Conservation (phyloP, 2,888 invertebrate genomes). For the Miltochrista miniata region DNA sequence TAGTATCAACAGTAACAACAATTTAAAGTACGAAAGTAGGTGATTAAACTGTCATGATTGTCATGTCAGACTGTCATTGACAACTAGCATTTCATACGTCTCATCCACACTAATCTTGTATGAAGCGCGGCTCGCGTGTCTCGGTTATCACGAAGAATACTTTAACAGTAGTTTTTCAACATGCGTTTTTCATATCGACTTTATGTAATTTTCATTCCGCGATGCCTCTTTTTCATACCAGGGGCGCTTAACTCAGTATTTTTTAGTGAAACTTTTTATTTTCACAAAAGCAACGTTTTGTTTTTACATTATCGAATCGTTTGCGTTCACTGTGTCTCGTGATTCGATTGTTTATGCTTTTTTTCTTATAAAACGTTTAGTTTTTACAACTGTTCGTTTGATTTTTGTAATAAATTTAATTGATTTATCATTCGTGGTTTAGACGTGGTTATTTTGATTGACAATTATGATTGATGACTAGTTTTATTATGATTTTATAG, state of each 20-base stretch:
- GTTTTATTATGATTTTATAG: neutral
- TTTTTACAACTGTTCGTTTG: slow-evolving; percentile 20
- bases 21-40: no score
- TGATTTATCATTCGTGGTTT: slow-evolving; percentile 20
- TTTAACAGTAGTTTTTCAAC: slow-evolving; percentile 51
- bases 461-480: neutral
- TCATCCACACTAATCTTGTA: slow-evolving; percentile 29
- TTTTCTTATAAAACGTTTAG: slow-evolving; percentile 22
- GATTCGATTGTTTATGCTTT: slow-evolving; percentile 41
- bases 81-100: neutral
- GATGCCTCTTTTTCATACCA: slow-evolving; percentile 63
- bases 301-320: slow-evolving; percentile 36
- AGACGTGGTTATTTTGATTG: neutral
- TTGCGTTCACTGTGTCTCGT: slow-evolving; percentile 18
- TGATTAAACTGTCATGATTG: no score
- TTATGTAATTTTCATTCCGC: slow-evolving; percentile 68
- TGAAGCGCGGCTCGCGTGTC: slow-evolving; percentile 31
- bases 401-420: slow-evolving; percentile 24
- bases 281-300: slow-evolving; percentile 35
- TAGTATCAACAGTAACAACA: no score
- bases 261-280: slow-evolving; percentile 41
- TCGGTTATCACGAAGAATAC: slow-evolving; percentile 34
- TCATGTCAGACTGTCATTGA: slow-evolving; percentile 5
- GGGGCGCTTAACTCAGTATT: slow-evolving; percentile 57
- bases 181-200: slow-evolving; percentile 60